A percentile compares a stretch with the other conserved stretches of the same genome.
These are phyloP conservation scores for Ichneumoninae sp. DNA, from an alignment of 2,888 invertebrate species.

Conservation along the genomic window DNA sequence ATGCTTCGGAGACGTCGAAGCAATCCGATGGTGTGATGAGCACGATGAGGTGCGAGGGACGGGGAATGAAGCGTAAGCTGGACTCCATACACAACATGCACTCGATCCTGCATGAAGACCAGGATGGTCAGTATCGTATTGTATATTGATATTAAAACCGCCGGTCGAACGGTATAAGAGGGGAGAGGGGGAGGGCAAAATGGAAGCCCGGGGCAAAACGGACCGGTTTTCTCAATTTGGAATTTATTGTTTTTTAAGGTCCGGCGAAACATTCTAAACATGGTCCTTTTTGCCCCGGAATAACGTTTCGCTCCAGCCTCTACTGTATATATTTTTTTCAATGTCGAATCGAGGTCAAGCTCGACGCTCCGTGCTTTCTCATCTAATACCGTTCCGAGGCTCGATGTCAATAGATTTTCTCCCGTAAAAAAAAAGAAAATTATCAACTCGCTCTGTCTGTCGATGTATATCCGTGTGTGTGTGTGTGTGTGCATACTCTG, in stretches of 20 bases:
- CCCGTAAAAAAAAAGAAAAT: neutral
- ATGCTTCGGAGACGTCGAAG: constrained; percentile 83
- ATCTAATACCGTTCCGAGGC: neutral
- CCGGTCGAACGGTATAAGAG: constrained; percentile 15
- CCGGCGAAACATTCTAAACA: no score
- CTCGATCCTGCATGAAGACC: constrained; percentile 84
- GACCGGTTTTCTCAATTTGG: no score
- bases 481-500: neutral
- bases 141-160: constrained; percentile 70
- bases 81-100: constrained; percentile 84
- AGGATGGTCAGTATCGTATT: constrained; percentile 84
- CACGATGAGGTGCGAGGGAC: constrained; percentile 83
- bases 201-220: no score
- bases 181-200: no score
- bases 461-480: constrained; percentile 1
- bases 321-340: no score
- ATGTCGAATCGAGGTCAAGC: no score
- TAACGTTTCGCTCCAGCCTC: no score
- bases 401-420: constrained; percentile 2
- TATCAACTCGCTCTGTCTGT: constrained; percentile 8
- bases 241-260: neutral
- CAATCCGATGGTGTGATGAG: constrained; percentile 84
- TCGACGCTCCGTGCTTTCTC: neutral
- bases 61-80: constrained; percentile 84
- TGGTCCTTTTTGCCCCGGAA: no score